Base-by-base conservation (phyloP, 2,888 invertebrate species). In the Diarsia mendica region DNA sequence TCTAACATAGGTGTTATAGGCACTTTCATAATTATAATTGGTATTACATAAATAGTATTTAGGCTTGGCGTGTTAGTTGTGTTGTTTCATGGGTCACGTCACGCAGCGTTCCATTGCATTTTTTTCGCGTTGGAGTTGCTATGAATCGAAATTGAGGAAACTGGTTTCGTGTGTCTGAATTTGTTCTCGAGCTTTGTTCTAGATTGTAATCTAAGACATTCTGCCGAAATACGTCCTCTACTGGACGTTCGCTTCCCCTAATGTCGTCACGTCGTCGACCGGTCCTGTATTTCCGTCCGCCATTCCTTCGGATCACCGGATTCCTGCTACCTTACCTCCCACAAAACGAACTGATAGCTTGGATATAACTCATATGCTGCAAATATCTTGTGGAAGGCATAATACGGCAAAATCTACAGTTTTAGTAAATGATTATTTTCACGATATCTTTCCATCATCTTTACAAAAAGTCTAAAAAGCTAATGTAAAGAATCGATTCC, bases 31-130 rank as follows among this genome's bases (percentile, higher is more conserved):
- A 79, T 81, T 66, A 77, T 39, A 80, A 80, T 64, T 64, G 55
- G 48, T 63, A 64, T 83, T 82, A 80, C 67, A 71, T 80, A 71
- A 78, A 79, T 18, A 67, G n/a, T 82, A 39, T 82, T 75, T 67
- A 58, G 78, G 78, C 78, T 82, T 51, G 83, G 79, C 49, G 66
- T 55, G 64, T 80, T 28, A 53, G 8, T 15, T 20, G 48, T 49
- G 23, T 33, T 58, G 23, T 80, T 80, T 80, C 74, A 64, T 64
- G 74, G 63, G 23, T 49, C 77, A 79, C 79, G 78, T 49, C 77
- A 79, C 79, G 78, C 49, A 66, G 49, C 20, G 13, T 48, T 70
- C 15, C 39, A 23, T 28, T 6, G 55, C 18, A 46, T 51, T 33
- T 66, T 67, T 33, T 69, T 51, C 46, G 53, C 23, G 48, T 39